Evolutionary conservation across 2,113 vertebrate genomes (phyloP), one percentile per base, ranked within the genome.

Genomic region (Plotosus lineatus): DNA sequence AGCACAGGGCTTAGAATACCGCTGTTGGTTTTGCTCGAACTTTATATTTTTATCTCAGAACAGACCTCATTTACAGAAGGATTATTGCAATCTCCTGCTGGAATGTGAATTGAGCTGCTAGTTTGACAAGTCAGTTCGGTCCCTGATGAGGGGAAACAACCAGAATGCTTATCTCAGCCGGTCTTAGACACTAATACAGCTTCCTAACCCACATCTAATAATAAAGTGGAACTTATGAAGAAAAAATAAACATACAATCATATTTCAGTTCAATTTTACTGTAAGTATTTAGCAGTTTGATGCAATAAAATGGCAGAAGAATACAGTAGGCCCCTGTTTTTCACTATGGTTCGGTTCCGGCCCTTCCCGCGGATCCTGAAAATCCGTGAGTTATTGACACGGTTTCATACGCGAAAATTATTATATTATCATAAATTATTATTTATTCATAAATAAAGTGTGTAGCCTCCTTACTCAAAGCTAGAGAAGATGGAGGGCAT

Each of bases 61-160:
- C 12, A 44, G 14, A 44, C 40, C 11, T 44, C 40, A 69, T 69
- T 69, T 69, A n/a, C 40, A 69, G 40, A 44, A 46, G 40, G 40
- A 46, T 69, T 69, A 46, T 44, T 17, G 40, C 66, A 69, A 46
- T 69, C n/a, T 6, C 23, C 40, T 46, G 40, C 12, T 69, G 40
- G 66, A 69, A 46, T 26, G 66, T 2, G 66, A 69, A 69, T 69
- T 26, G 40, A 42, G 65, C 40, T 26, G 40, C 38, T 26, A 68
- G 40, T 68, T 68, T 68, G 65, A 68, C 65, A 44, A 44, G 40
- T 23, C 38, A 68, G 65, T n/a, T 68, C 11, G 38, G 38, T 68
- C 40, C 65, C 23, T 26, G 10, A 23, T 68, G 38, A 42, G 38
- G 21, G 7, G 14, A 28, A 44, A 69, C 40, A 46, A 46, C 66